These are phyloP conservation scores for Oceanites oceanicus DNA, from an alignment of 2,113 vertebrate genomes.

Conservation along the genomic window DNA sequence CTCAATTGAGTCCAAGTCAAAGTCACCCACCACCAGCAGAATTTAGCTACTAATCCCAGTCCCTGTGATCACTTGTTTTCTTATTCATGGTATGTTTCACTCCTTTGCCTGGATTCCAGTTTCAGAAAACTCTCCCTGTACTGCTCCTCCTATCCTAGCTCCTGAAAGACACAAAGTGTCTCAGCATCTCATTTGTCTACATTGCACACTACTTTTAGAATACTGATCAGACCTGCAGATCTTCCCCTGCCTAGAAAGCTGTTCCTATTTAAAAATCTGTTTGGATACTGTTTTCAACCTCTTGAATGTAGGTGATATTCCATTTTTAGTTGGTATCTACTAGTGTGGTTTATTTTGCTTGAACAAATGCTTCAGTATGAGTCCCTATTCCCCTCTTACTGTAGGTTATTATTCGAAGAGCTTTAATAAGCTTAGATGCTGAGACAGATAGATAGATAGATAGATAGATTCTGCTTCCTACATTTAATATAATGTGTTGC, in stretches of 20 bases:
- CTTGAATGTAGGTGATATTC: neutral
- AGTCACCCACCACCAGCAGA: neutral
- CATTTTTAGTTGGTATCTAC: neutral
- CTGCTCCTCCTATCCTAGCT: neutral
- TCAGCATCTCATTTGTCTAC: neutral
- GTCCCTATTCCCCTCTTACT: neutral
- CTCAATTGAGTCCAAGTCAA: neutral
- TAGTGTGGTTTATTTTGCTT: neutral
- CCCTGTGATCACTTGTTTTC: neutral
- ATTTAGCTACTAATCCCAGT: neutral
- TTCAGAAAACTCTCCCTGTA: neutral
- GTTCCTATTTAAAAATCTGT: neutral
- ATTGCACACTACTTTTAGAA: neutral
- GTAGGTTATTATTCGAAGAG: slow-evolving; percentile 5
- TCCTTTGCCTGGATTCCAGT: neutral
- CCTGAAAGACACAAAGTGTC: neutral
- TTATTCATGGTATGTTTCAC: neutral
- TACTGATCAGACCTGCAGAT: neutral
- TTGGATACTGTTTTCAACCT: neutral
- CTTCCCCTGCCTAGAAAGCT: neutral
- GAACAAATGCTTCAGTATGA: neutral
- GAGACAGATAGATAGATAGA: neutral
- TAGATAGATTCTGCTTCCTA: neutral
- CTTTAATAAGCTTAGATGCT: slow-evolving; percentile 28
- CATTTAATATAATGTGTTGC: slow-evolving; percentile 51